phyloP scores from a whole-genome alignment of 2,113 vertebrate species.

The Pygoscelis antarcticus region DNA sequence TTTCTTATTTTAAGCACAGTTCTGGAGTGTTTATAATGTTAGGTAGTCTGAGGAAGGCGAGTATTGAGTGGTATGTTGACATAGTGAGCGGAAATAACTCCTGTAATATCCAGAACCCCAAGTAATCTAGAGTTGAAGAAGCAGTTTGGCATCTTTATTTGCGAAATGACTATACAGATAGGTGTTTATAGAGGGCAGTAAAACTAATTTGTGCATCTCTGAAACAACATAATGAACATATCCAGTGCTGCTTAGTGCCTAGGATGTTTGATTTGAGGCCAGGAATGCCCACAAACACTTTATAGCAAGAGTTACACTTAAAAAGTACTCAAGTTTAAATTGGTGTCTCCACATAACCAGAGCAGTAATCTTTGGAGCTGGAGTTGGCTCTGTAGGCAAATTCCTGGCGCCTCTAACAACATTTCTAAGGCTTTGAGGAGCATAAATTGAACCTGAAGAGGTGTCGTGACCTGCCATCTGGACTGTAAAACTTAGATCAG shows the following conservation, averaged over 20 bases:
- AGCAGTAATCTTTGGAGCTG: neutral
- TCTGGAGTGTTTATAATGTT: neutral
- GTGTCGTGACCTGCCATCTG: conserved; percentile 16
- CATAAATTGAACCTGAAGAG: conserved; percentile 31
- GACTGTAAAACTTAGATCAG: neutral
- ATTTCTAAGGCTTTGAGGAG: conserved; percentile 25
- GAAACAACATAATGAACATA: neutral
- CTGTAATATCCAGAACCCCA: neutral
- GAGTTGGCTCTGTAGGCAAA: neutral
- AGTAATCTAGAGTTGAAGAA: neutral
- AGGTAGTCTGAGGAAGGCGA: neutral
- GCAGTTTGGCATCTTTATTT: neutral
- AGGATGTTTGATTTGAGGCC: conserved; percentile 22
- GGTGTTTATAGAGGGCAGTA: neutral
- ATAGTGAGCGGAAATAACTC: neutral
- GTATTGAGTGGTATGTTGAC: neutral
- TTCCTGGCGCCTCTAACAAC: conserved; percentile 23
- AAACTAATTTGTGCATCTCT: neutral
- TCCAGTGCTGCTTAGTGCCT: neutral
- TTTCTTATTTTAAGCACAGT: neutral
- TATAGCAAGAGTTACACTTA: neutral
- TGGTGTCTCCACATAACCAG: neutral
- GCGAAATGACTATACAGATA: neutral
- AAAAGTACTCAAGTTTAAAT: conserved; percentile 20
- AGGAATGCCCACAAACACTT: conserved; percentile 40